Evolutionary conservation across 2,113 vertebrate genomes (phyloP).

Genomic region (Ivindomyrus marchei): DNA sequence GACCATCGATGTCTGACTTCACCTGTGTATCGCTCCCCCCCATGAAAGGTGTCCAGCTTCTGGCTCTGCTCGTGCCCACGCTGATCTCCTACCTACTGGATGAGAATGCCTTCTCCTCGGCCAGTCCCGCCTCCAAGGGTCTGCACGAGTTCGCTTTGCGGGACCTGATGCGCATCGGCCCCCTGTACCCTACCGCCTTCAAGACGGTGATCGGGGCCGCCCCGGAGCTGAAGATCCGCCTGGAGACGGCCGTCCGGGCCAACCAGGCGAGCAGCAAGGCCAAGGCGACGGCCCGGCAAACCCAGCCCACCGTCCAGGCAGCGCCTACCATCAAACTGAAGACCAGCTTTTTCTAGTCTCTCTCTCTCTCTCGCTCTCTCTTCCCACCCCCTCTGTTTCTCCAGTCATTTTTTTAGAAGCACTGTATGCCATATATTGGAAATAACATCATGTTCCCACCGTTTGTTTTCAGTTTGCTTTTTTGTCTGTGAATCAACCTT

Average conservation of each 20-base stretch:
- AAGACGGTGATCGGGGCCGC: constrained; percentile 95
- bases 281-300: constrained; percentile 75
- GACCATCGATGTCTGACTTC: background rate
- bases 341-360: constrained; percentile 87
- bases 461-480: constrained; percentile 10
- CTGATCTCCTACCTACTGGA: constrained; percentile 93
- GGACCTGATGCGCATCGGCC: constrained; percentile 93
- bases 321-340: constrained; percentile 97
- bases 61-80: constrained; percentile 89
- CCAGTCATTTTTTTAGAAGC: background rate
- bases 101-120: constrained; percentile 79
- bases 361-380: constrained; percentile 11
- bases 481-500: constrained; percentile 43
- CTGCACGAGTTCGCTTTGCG: constrained; percentile 96
- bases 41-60: constrained; percentile 77
- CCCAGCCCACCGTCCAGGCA: constrained; percentile 76
- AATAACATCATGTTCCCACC: background rate
- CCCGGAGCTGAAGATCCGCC: constrained; percentile 83
- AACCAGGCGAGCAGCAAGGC: constrained; percentile 89
- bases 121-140: constrained; percentile 70
- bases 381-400: constrained; percentile 3
- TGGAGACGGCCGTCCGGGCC: constrained; percentile 89
- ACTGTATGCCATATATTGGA: background rate
- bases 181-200: constrained; percentile 91
- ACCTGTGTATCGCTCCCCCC: background rate